Conservation (phyloP, 2,888 invertebrate species). For the Harmothoe impar region DNA sequence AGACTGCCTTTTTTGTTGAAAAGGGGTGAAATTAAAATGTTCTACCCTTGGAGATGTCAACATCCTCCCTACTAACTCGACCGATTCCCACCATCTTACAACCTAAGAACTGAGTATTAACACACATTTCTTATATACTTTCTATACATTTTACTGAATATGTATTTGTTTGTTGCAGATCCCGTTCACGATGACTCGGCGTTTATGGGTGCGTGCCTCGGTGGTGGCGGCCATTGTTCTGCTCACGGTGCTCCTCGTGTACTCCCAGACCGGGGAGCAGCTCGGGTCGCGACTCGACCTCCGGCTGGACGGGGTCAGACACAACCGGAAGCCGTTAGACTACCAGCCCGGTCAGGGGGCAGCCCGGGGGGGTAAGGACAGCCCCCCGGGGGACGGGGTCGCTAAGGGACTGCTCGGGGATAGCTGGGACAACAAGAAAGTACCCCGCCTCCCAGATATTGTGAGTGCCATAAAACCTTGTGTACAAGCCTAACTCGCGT, state of each 20-base stretch:
- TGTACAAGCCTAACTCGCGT: too few species aligned
- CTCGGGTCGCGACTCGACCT: background rate
- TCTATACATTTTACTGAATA: background rate
- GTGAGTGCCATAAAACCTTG: too few species aligned
- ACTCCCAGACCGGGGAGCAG: background rate
- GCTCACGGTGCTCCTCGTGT: background rate
- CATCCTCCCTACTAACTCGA: too few species aligned
- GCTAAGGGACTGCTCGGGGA: background rate
- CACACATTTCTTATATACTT: too few species aligned
- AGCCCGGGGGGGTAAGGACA: background rate
- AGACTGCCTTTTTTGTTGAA: too few species aligned
- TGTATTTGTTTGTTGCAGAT: background rate
- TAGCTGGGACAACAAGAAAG: conserved; percentile 2
- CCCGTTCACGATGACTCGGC: background rate
- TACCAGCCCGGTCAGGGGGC: background rate
- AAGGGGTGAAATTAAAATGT: too few species aligned
- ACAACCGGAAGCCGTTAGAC: background rate
- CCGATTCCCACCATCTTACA: too few species aligned
- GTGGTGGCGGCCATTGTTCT: background rate
- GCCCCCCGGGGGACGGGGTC: background rate
- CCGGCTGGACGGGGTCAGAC: background rate
- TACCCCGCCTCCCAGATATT: background rate
- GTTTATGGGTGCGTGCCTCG: background rate
- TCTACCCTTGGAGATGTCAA: too few species aligned
- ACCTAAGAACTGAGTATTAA: too few species aligned